Evolutionary conservation across 1,140 invertebrate species (phyloP).

Genomic region (Drosophila sp.): DNA sequence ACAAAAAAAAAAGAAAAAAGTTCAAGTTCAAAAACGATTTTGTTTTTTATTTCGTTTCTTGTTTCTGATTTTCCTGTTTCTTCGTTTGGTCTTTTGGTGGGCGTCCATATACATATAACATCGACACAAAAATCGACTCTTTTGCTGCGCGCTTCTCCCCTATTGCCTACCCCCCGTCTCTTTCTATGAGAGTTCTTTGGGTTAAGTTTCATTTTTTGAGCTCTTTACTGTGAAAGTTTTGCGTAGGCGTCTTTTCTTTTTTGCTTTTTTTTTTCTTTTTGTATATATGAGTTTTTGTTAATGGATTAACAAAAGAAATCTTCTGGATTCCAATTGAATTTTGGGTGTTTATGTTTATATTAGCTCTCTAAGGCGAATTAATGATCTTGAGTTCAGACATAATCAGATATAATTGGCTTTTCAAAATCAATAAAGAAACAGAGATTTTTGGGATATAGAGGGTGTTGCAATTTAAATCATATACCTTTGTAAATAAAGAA

Average conservation of each 20-base stretch:
- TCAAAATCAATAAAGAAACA: background rate
- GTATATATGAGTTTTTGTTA: background rate
- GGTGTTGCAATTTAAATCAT: background rate
- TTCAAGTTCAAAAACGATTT: slow-evolving; percentile 68
- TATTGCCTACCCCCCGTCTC: slow-evolving; percentile 5
- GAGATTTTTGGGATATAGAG: background rate
- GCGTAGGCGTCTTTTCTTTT: slow-evolving; percentile 41
- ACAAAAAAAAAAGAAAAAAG: slow-evolving; percentile 32
- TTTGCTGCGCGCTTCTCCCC: slow-evolving; percentile 2
- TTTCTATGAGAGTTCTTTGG: slow-evolving; percentile 6
- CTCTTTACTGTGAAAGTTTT: slow-evolving; percentile 56
- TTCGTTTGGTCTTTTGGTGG: background rate
- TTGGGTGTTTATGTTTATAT: slow-evolving; percentile 1
- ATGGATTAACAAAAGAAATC: slow-evolving; percentile 9
- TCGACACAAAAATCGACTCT: slow-evolving; percentile 23
- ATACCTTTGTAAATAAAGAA: no score
- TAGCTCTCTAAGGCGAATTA: background rate
- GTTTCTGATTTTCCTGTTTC: slow-evolving; percentile 32
- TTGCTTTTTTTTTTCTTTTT: no score
- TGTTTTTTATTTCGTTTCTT: slow-evolving; percentile 27
- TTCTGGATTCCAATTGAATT: slow-evolving; percentile 4
- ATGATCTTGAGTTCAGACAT: slow-evolving; percentile 6
- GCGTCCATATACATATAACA: background rate
- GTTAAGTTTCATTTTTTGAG: slow-evolving; percentile 30
- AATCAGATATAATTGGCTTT: background rate